Evolutionary conservation across 2,888 invertebrate species (phyloP).

Genomic region (Agrilus mali): DNA sequence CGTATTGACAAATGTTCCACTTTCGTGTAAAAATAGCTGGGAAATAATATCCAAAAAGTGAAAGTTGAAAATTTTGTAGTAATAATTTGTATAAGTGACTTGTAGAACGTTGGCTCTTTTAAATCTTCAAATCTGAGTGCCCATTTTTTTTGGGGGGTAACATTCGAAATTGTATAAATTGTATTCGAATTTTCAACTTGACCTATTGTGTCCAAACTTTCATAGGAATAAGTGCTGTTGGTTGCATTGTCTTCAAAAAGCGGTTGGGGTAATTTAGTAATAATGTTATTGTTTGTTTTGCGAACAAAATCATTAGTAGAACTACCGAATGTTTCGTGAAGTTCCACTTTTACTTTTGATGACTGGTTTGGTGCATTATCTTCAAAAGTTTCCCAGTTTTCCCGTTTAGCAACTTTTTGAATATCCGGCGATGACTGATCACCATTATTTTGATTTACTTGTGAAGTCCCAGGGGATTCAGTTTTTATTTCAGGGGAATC

Average conservation of each 20-base stretch:
- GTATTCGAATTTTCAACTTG: conserved; percentile 22
- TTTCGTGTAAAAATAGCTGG: conserved; percentile 35
- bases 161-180: background rate
- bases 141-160: background rate
- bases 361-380: conserved; percentile 9
- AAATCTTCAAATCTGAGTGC: conserved; percentile 15
- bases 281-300: background rate
- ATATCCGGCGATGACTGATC: no score
- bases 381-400: conserved; percentile 22
- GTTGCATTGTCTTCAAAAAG: conserved; percentile 6
- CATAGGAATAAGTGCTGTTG: background rate
- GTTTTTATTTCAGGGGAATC: no score
- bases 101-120: conserved; percentile 36
- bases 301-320: background rate
- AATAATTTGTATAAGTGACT: conserved; percentile 40
- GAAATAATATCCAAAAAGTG: conserved; percentile 40
- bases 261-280: conserved; percentile 3
- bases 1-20: conserved; percentile 19
- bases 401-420: no score
- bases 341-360: conserved; percentile 1
- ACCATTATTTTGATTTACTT: no score
- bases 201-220: conserved; percentile 36
- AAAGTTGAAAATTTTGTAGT: conserved; percentile 42
- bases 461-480: no score
- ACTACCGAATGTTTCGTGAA: background rate